These are phyloP conservation scores for Plestiodon gilberti DNA, from an alignment of 2,113 vertebrate species.

Conservation along the genomic window DNA sequence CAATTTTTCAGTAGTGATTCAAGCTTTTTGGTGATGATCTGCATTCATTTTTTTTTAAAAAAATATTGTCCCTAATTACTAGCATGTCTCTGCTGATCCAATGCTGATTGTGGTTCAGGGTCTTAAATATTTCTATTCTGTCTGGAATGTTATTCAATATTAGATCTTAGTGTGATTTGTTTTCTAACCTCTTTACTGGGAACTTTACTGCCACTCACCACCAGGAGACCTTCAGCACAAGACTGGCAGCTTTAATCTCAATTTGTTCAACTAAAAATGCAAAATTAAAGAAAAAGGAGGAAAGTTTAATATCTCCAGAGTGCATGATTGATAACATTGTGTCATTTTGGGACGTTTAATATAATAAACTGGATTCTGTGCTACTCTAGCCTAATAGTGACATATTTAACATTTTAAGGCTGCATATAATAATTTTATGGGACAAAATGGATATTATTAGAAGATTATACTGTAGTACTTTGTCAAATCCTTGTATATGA, in stretches of 20 bases:
- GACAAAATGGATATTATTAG: conserved; percentile 75
- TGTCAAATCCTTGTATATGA: conserved; percentile 77
- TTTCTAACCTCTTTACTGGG: conserved; percentile 51
- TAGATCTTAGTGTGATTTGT: conserved; percentile 55
- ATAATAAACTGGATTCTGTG: conserved; percentile 75
- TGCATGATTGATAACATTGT: conserved; percentile 70
- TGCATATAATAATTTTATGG: conserved; percentile 77
- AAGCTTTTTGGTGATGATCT: conserved; percentile 42
- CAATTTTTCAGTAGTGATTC: conserved; percentile 6
- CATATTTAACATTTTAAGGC: conserved; percentile 79
- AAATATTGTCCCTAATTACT: conserved; percentile 37
- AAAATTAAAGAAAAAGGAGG: conserved; percentile 75
- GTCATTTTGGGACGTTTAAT: conserved; percentile 71
- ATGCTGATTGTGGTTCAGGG: conserved; percentile 36
- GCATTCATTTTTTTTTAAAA: conserved; percentile 43
- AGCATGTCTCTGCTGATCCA: conserved; percentile 26
- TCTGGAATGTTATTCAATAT: conserved; percentile 56
- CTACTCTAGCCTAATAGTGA: conserved; percentile 63
- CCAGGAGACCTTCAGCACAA: conserved; percentile 61
- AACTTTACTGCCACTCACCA: conserved; percentile 54
- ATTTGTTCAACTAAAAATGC: conserved; percentile 69
- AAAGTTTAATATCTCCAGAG: conserved; percentile 60
- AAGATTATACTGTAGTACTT: conserved; percentile 70
- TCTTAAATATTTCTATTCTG: conserved; percentile 54
- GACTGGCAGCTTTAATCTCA: conserved; percentile 56